Base-by-base conservation (phyloP, 2,797 vertebrate genomes). In the Podarcis siculus region DNA sequence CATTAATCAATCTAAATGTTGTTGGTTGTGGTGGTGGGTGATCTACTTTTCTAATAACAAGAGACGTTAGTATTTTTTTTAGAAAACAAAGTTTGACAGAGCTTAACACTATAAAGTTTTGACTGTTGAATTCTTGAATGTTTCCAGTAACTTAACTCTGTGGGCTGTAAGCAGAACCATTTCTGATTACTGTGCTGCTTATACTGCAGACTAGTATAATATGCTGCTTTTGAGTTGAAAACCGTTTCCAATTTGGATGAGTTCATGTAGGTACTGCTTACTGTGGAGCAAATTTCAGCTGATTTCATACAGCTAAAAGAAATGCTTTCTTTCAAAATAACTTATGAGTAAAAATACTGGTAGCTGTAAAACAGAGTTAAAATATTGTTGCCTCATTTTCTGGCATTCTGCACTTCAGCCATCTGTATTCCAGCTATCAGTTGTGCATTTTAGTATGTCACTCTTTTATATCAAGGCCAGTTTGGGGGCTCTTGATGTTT, bases 251-350 rank as follows among this genome's bases (percentile, higher is more conserved):
- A 87, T 86, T 92, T 71, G 19, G 73, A 90, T 89, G 83, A 85
- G 69, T 25, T 82, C 92, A 32, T 87, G 89, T 93, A 92, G 58
- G 73, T 90, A 86, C 86, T 23, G 10, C 92, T 94, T 95, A 86
- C 92, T 89, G 91, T 66, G 80, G 35, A 90, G 27, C 80, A 87
- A 91, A 92, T 94, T 94, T 94, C 87, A 90, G 17, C 49, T 8
- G 35, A 91, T 89, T 93, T 90, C 88, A 93, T 91, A 90, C 87
- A 89, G 88, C 81, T 92, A 86, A 81, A 90, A 90, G 87, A 95
- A 93, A 86, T 86, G 89, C 85, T 92, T 91, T 87, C 91, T 92
- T 79, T 95, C 91, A 75, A 77, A 93, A n/a, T 42, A 83, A 76
- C 89, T 87, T 93, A 92, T 90, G 78, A 91, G 35, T 0, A 0